Evolutionary conservation across 1,140 invertebrate genomes (phyloP).

Genomic region (Ceratina calcarata): DNA sequence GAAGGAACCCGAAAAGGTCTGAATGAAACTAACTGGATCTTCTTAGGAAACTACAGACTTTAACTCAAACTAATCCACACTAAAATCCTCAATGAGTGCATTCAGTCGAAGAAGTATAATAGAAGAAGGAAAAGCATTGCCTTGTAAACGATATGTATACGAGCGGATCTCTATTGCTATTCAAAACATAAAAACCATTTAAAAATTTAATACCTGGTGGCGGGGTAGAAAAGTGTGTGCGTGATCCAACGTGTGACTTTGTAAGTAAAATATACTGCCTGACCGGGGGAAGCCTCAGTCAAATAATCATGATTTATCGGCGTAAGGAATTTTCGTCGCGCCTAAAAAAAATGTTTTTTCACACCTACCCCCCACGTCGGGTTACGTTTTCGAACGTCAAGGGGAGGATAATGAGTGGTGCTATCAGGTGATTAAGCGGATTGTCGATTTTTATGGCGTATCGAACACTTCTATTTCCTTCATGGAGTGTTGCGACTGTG

Average conservation of each 20-base stretch:
- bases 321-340: constrained; percentile 76
- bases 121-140: not conserved
- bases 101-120: no score
- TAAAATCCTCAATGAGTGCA: no score
- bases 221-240: constrained; percentile 67
- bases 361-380: constrained; percentile 13
- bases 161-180: constrained; percentile 74
- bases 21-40: no score
- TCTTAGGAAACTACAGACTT: no score
- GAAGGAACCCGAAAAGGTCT: no score
- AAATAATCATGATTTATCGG: constrained; percentile 81
- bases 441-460: not conserved
- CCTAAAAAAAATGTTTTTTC: constrained; percentile 55
- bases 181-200: constrained; percentile 81
- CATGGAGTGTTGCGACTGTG: no score
- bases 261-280: constrained; percentile 81
- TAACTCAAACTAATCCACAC: no score
- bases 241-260: constrained; percentile 78
- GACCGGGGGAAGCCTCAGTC: constrained; percentile 76
- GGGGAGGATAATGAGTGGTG: constrained; percentile 28
- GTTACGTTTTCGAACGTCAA: constrained; percentile 5
- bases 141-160: constrained; percentile 37
- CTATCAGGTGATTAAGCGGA: not conserved
- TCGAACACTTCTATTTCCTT: no score
- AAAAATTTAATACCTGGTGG: constrained; percentile 78